Evolutionary conservation across 2,113 vertebrate genomes (phyloP).

Genomic region (Clarias macrocephalus): DNA sequence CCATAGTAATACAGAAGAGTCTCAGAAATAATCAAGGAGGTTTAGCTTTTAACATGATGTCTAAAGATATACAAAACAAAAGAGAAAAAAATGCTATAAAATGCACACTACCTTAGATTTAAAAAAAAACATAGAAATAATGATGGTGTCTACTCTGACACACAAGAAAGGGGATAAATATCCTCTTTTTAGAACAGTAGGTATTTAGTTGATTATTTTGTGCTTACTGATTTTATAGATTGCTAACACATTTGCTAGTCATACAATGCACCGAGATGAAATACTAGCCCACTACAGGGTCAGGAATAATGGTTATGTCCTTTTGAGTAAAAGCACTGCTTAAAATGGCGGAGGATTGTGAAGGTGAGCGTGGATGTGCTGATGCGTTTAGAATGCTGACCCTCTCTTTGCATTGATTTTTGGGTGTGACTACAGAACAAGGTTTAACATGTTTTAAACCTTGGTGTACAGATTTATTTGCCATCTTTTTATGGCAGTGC

Average conservation of each 20-base stretch:
- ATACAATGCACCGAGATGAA: neutral
- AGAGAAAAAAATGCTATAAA: neutral
- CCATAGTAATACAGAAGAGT: neutral
- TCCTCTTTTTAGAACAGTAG: neutral
- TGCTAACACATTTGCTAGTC: neutral
- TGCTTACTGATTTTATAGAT: neutral
- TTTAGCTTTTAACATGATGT: neutral
- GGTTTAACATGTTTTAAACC: neutral
- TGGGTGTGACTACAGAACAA: neutral
- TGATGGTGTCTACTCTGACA: neutral
- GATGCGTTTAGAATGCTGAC: neutral
- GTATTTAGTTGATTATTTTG: neutral
- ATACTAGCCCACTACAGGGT: neutral
- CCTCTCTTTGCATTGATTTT: neutral
- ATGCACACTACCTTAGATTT: neutral
- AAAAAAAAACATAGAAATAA: neutral
- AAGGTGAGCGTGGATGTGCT: neutral
- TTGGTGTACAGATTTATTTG: neutral
- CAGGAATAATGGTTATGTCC: neutral
- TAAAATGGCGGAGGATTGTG: constrained; percentile 18
- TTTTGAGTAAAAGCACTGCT: constrained; percentile 22
- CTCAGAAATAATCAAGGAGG: neutral
- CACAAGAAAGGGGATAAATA: neutral
- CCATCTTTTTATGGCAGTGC: neutral
- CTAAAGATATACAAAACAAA: neutral